phyloP scores from a whole-genome alignment of 1,140 invertebrate genomes.

The Diploscapter pachys region DNA sequence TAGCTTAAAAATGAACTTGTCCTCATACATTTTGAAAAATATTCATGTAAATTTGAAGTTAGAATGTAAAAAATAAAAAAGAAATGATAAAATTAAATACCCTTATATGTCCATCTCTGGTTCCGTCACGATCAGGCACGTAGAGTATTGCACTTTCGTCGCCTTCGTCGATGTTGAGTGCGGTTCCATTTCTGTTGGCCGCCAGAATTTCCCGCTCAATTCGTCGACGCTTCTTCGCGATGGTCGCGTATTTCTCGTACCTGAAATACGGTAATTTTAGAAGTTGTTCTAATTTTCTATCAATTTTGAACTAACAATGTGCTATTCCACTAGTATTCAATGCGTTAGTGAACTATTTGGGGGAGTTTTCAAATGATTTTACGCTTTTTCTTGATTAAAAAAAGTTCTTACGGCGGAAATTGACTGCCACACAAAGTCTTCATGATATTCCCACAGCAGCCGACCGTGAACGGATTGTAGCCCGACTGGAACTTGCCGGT shows the following conservation, averaged over 20 bases:
- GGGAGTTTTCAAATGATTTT: not conserved
- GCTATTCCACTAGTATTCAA: constrained; percentile 6
- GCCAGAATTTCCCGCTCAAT: too few relatives aligned
- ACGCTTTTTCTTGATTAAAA: constrained; percentile 5
- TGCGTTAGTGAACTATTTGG: constrained; percentile 2
- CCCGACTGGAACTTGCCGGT: constrained; percentile 58
- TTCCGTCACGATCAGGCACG: too few relatives aligned
- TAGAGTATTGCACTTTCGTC: too few relatives aligned
- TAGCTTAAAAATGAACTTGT: not conserved
- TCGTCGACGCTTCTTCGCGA: too few relatives aligned
- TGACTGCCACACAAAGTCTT: constrained; percentile 32
- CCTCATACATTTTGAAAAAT: not conserved
- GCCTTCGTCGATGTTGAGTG: too few relatives aligned
- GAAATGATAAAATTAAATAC: too few relatives aligned
- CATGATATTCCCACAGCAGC: constrained; percentile 32
- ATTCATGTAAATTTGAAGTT: too few relatives aligned
- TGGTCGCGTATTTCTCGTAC: too few relatives aligned
- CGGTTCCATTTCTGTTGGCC: too few relatives aligned
- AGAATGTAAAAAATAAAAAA: too few relatives aligned
- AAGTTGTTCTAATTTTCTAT: not conserved
- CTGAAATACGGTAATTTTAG: too few relatives aligned
- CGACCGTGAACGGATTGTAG: constrained; percentile 56
- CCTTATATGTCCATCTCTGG: too few relatives aligned
- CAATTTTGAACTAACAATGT: not conserved
- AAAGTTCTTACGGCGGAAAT: constrained; percentile 31